phyloP scores from a whole-genome alignment of 2,888 invertebrate genomes.

The Drosophila quinaria region DNA sequence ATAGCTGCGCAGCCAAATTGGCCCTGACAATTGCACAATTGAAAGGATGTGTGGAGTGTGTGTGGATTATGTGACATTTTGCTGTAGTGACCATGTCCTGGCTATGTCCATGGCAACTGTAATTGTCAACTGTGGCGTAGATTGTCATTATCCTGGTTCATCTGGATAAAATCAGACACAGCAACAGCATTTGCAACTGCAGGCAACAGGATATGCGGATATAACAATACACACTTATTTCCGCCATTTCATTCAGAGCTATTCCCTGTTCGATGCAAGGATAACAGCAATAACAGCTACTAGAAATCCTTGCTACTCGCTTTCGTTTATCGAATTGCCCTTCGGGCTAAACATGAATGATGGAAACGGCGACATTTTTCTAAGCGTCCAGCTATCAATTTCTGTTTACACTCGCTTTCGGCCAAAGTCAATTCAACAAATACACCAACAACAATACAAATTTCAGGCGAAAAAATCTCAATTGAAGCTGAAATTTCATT shows the following conservation, averaged over 20 bases:
- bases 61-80: slow-evolving; percentile 27
- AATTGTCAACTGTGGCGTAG: slow-evolving; percentile 41
- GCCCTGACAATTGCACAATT: slow-evolving; percentile 22
- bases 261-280: slow-evolving; percentile 28
- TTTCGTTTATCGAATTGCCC: slow-evolving; percentile 16
- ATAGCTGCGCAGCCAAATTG: not conserved
- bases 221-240: slow-evolving; percentile 2
- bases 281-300: slow-evolving; percentile 24
- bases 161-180: slow-evolving; percentile 22
- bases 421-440: not conserved
- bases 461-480: not conserved
- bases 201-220: not conserved
- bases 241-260: not conserved
- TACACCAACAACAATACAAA: not conserved
- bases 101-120: slow-evolving; percentile 13
- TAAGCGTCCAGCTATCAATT: slow-evolving; percentile 13
- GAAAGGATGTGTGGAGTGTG: slow-evolving; percentile 14
- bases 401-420: not conserved
- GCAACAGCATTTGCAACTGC: slow-evolving; percentile 7
- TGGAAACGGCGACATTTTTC: slow-evolving; percentile 9
- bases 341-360: not conserved
- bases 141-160: slow-evolving; percentile 40
- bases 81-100: slow-evolving; percentile 9
- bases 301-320: slow-evolving; percentile 26
- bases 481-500: not conserved